Base-by-base conservation (phyloP, 2,888 invertebrate genomes). In the Dioctria linearis region DNA sequence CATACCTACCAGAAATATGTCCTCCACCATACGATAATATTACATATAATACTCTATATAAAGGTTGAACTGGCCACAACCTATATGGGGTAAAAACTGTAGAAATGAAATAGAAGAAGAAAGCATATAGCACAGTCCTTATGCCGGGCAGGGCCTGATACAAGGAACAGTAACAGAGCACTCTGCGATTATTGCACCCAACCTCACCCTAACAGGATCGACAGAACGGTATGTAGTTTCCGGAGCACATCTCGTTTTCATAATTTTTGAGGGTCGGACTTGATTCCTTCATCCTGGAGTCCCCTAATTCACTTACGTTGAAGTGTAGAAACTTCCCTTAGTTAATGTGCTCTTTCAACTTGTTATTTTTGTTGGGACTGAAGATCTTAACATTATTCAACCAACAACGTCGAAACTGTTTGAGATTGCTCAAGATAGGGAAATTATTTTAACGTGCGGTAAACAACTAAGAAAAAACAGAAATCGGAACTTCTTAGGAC, bases 271-370 rank as follows among this genome's bases (percentile, higher is more conserved):
- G 67, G 67, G 67, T 67, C 13, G 67, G 67, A 25, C 9, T 67
- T 67, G 46, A 46, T 13, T 42, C 46, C 67, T 46, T 67, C 46
- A 42, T 43, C 67, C 13, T 67, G 13, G 46, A 67, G 13, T 67
- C 46, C 67, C 67, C 67, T 67, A 49, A 67, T 67, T 67, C 67
- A 67, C 67, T 67, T 67, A 67, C 46, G 5, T 25, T 9, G 25
- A 6, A 67, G 46, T 67, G 46, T 25, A 67, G 67, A 25, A 42
- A 25, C 42, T 65, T 43, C 66, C 2, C 13, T 2, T 9, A 42
- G 39, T 40, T 40, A 40, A n/a, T 42, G n/a, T 25, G 25, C 25
- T 25, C 25, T 25, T 25, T 25, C 25, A 25, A 25, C 25, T 25
- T 25, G 25, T 25, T 25, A 25, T 25, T 25, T 25, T 25, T 25